Conservation (phyloP, 2,113 vertebrate genomes). For the Daubentonia madagascariensis region DNA sequence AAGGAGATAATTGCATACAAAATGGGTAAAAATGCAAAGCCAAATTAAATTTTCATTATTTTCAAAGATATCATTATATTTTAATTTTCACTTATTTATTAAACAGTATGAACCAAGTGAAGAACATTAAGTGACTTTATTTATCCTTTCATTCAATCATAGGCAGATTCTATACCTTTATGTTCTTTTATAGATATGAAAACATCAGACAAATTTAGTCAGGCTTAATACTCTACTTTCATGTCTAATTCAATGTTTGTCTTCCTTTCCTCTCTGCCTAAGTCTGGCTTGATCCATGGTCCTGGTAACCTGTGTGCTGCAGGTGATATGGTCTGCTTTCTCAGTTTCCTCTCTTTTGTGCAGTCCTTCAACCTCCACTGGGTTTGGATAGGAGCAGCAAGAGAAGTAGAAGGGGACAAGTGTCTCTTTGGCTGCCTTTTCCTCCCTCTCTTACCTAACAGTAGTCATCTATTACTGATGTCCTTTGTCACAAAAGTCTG, state of each 20-base stretch:
- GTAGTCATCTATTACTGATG: neutral
- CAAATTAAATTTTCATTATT: neutral
- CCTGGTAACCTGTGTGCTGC: fast-evolving
- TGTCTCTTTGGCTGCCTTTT: neutral
- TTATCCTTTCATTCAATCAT: neutral
- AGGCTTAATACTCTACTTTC: neutral
- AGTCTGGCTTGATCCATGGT: neutral
- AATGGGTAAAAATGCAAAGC: neutral
- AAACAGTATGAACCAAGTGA: neutral
- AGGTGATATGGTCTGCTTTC: neutral
- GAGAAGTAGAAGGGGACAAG: neutral
- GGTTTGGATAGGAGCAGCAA: neutral
- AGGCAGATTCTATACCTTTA: neutral
- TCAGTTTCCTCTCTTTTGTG: neutral
- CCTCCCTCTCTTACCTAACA: neutral
- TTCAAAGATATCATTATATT: neutral
- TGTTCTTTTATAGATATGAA: neutral
- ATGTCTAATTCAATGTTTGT: neutral
- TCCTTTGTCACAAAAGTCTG: neutral
- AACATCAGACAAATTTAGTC: neutral
- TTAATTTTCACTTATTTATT: neutral
- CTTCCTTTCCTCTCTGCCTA: neutral
- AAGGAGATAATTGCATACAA: neutral
- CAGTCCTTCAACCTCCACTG: neutral
- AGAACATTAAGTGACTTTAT: neutral